A percentile compares a stretch with the other conserved stretches of the same genome.
Evolutionary conservation across 2,797 vertebrate species (phyloP).

Genomic region (Smutsia temminckii): DNA sequence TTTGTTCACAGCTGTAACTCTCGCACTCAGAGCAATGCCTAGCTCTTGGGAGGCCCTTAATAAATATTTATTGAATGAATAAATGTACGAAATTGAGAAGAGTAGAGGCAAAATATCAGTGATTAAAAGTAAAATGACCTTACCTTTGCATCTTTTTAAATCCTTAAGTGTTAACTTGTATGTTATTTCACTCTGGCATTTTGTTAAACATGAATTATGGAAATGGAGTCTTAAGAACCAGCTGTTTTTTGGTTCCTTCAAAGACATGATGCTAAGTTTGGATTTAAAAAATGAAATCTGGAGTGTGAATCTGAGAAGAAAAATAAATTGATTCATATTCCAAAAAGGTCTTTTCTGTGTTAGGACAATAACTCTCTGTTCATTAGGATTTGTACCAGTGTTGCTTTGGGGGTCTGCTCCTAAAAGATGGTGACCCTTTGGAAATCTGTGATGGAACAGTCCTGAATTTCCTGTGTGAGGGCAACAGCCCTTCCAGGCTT

Average conservation of each 20-base stretch:
- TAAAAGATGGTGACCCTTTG: slow-evolving; percentile 29
- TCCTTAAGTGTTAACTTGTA: slow-evolving; percentile 56
- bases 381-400: not conserved
- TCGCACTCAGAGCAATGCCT: not conserved
- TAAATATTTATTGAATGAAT: slow-evolving; percentile 66
- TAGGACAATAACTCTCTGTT: slow-evolving; percentile 26
- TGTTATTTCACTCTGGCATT: slow-evolving; percentile 69
- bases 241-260: slow-evolving; percentile 71
- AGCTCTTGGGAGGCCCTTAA: slow-evolving; percentile 24
- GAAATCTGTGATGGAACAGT: slow-evolving; percentile 15
- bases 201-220: slow-evolving; percentile 75
- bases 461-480: slow-evolving; percentile 34
- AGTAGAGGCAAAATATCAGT: slow-evolving; percentile 50
- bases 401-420: slow-evolving; percentile 34
- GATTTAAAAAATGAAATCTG: slow-evolving; percentile 59
- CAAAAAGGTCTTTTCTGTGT: slow-evolving; percentile 42
- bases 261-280: slow-evolving; percentile 71
- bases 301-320: slow-evolving; percentile 56
- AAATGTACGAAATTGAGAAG: slow-evolving; percentile 55
- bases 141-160: slow-evolving; percentile 65
- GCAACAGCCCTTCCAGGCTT: slow-evolving; percentile 8
- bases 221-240: slow-evolving; percentile 74
- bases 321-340: slow-evolving; percentile 37
- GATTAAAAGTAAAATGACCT: slow-evolving; percentile 71
- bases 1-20: slow-evolving; percentile 16